Conservation (phyloP, 2,113 vertebrate species). For the Halcyon malimbica region DNA sequence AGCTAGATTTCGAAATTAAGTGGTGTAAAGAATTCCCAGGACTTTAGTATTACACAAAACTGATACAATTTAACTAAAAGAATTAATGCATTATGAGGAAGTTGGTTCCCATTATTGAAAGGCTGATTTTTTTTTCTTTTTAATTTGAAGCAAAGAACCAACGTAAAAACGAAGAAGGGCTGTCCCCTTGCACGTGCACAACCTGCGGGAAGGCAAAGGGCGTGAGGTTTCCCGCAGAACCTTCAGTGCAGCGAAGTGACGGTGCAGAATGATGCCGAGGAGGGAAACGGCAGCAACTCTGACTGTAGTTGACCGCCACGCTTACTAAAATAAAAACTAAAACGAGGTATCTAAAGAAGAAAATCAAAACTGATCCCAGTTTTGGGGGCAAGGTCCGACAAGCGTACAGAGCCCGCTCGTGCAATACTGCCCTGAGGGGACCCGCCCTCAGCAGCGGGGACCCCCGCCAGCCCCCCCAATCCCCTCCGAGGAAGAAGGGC, state of each 20-base stretch:
- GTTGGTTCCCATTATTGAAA: not conserved
- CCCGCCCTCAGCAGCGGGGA: not conserved
- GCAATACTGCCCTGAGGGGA: not conserved
- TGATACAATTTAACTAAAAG: not conserved
- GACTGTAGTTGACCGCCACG: not conserved
- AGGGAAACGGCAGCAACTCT: not conserved
- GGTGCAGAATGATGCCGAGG: not conserved
- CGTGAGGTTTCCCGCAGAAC: not conserved
- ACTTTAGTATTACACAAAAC: not conserved
- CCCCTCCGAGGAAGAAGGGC: not conserved
- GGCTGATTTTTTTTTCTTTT: accelerated
- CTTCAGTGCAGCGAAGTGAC: not conserved
- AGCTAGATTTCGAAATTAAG: not conserved
- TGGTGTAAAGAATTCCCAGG: not conserved
- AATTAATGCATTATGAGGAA: not conserved
- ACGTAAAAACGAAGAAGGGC: accelerated
- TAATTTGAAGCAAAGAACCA: not conserved
- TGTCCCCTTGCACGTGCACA: accelerated
- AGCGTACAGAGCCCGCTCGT: not conserved
- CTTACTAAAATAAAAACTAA: not conserved
- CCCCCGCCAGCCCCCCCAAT: not conserved
- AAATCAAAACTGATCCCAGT: accelerated
- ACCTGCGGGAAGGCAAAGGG: not conserved
- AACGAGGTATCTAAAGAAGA: not conserved
- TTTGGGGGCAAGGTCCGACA: not conserved